Percentiles rank a stretch among this genome's conserved stretches.
These are phyloP conservation scores for Saccopteryx bilineata DNA, from an alignment of 2,113 vertebrate genomes.

Conservation along the genomic window DNA sequence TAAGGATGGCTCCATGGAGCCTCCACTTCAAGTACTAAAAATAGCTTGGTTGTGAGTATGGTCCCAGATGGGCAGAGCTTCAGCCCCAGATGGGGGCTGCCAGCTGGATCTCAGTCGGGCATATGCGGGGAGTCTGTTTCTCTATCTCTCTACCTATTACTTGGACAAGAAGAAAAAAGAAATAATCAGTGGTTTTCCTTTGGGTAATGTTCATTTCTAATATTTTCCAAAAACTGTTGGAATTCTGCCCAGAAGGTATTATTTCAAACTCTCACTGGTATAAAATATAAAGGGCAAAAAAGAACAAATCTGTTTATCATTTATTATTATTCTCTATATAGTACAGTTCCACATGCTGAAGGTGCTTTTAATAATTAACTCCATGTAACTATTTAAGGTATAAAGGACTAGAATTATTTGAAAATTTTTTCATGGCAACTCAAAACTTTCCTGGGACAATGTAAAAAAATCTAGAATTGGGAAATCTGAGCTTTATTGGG, in stretches of 20 bases:
- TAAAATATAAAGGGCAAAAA: conserved; percentile 14
- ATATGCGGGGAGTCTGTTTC: no score
- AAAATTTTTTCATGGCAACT: conserved; percentile 31
- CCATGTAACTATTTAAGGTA: not conserved
- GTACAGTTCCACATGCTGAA: not conserved
- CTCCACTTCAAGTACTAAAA: no score
- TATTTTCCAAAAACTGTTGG: conserved; percentile 23
- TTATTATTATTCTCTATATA: not conserved
- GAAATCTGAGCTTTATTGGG: not conserved
- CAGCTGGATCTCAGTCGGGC: no score
- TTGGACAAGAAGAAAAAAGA: not conserved
- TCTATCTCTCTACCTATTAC: no score
- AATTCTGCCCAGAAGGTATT: conserved; percentile 10
- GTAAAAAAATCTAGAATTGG: conserved; percentile 14
- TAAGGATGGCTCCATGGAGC: no score
- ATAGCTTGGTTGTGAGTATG: no score
- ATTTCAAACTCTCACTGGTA: conserved; percentile 4
- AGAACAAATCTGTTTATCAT: not conserved
- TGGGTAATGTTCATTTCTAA: not conserved
- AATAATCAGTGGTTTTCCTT: conserved; percentile 32
- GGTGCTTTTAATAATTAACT: conserved; percentile 29
- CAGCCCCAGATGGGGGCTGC: no score
- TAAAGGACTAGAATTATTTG: conserved; percentile 27
- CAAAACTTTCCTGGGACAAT: conserved; percentile 49
- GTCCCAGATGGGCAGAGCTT: no score